Evolutionary conservation across 2,113 vertebrate species (phyloP).

Genomic region (Nipponia nippon): DNA sequence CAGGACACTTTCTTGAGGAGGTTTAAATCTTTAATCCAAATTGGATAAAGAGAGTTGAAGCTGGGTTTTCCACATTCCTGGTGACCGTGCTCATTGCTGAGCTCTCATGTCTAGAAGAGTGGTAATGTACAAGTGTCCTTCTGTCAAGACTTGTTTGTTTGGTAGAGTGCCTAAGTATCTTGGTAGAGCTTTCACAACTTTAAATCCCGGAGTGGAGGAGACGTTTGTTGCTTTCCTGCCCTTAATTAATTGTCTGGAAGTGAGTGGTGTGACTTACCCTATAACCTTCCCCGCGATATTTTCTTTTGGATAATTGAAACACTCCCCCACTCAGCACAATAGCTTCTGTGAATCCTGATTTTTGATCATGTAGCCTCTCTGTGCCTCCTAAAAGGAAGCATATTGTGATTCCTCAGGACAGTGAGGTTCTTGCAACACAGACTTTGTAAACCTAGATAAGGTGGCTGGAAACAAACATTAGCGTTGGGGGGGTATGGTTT

Average conservation of each 20-base stretch:
- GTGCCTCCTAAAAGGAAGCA: not conserved
- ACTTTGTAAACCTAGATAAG: not conserved
- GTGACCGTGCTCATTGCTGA: not conserved
- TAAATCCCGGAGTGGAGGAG: not conserved
- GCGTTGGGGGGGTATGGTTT: rapidly evolving
- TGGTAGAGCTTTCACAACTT: not conserved
- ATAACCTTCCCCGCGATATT: not conserved
- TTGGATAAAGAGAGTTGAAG: not conserved
- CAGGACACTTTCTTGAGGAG: not conserved
- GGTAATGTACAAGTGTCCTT: not conserved
- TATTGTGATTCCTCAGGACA: not conserved
- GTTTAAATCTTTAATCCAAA: not conserved
- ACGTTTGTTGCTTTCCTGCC: not conserved
- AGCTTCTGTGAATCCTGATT: not conserved
- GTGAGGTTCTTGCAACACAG: not conserved
- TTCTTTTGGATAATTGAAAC: not conserved
- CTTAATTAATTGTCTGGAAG: not conserved
- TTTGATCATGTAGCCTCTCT: not conserved
- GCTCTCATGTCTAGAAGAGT: not conserved
- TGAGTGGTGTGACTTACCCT: not conserved
- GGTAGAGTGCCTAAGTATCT: not conserved
- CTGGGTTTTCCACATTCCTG: not conserved
- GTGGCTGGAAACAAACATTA: not conserved
- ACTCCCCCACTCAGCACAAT: not conserved
- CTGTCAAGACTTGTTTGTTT: not conserved